Evolutionary conservation across 2,797 vertebrate genomes (phyloP).

Genomic region (Chaunax sp.): DNA sequence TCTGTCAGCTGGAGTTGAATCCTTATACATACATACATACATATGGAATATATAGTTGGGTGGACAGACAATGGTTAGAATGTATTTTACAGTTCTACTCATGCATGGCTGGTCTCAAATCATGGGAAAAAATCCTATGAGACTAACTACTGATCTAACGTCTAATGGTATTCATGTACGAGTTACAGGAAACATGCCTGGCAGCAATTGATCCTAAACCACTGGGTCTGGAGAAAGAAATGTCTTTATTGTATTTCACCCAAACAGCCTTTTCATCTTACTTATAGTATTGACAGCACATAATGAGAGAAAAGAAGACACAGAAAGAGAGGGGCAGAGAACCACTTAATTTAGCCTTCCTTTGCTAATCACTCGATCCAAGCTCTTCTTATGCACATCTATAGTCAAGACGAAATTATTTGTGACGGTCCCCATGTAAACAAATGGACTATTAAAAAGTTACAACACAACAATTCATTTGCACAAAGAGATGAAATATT

Average conservation of each 20-base stretch:
- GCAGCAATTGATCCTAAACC: constrained; percentile 72
- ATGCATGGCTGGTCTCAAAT: constrained; percentile 46
- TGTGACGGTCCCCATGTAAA: constrained; percentile 12
- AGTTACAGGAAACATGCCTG: constrained; percentile 79
- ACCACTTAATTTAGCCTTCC: constrained; percentile 37
- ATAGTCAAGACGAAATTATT: constrained; percentile 20
- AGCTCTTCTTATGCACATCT: constrained; percentile 36
- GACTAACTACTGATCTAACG: constrained; percentile 59
- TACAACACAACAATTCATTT: constrained; percentile 45
- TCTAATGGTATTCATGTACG: constrained; percentile 71
- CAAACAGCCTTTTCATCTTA: constrained; percentile 80
- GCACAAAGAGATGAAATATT: constrained; percentile 34
- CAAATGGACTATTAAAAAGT: constrained; percentile 24
- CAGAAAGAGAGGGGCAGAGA: constrained; percentile 28
- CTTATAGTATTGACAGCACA: constrained; percentile 74
- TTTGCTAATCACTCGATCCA: constrained; percentile 41
- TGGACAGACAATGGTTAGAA: constrained; percentile 14
- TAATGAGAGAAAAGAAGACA: constrained; percentile 41
- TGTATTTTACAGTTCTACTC: constrained; percentile 17
- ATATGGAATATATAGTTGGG: too few species aligned
- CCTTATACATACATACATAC: too few species aligned
- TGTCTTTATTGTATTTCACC: constrained; percentile 83
- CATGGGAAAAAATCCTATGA: constrained; percentile 48
- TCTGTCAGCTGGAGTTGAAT: too few species aligned
- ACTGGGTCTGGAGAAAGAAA: constrained; percentile 70